Percentiles rank a stretch among this genome's conserved stretches.
phyloP scores from a whole-genome alignment of 2,888 invertebrate species.

The Choreutis nemorana region DNA sequence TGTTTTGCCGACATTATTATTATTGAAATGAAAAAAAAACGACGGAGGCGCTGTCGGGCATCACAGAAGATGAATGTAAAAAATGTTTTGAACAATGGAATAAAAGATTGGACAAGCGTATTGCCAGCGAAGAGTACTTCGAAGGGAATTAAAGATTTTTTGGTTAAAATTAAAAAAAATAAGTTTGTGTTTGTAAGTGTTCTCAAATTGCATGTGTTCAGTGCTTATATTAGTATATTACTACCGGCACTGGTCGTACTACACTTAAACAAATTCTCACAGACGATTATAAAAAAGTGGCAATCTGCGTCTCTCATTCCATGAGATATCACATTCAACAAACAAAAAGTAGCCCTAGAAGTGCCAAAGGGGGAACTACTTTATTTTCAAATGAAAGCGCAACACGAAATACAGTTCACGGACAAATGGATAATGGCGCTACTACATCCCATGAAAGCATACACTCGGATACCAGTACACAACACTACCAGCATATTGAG shows the following conservation, averaged over 20 bases:
- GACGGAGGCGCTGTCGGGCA: neutral
- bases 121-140: neutral
- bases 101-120: neutral
- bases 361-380: constrained; percentile 2
- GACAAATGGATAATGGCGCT: no score
- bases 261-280: constrained; percentile 6
- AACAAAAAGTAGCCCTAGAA: constrained; percentile 1
- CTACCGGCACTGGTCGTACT: constrained; percentile 3
- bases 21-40: neutral
- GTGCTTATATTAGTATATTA: no score
- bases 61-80: neutral
- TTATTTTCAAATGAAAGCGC: no score
- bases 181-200: no score
- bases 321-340: constrained; percentile 2
- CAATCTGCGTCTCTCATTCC: constrained; percentile 4
- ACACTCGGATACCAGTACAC: no score
- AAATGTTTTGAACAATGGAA: neutral
- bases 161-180: neutral
- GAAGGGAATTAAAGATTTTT: neutral
- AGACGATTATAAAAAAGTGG: constrained; percentile 1
- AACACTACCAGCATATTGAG: no score
- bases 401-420: no score
- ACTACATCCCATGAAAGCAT: no score
- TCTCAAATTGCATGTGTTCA: no score
- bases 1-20: neutral